Evolutionary conservation across 2,797 vertebrate species (phyloP).

Genomic region (Hydrocynus forskahlii): DNA sequence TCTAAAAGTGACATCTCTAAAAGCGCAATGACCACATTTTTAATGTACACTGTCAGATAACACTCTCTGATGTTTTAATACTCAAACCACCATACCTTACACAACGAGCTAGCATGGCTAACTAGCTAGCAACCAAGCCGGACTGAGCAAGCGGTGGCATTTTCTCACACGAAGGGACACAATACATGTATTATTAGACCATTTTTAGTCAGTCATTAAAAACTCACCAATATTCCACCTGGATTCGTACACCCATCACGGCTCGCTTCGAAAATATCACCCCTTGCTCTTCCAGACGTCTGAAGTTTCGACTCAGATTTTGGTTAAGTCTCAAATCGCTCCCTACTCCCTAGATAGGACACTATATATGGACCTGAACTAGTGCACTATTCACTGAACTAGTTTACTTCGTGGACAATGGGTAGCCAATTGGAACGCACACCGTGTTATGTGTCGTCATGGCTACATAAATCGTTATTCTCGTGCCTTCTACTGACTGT

Average conservation of each 20-base stretch:
- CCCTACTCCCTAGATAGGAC: neutral
- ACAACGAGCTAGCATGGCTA: neutral
- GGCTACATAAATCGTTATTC: neutral
- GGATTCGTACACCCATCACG: constrained; percentile 68
- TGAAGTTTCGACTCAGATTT: neutral
- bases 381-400: too few species aligned
- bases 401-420: neutral
- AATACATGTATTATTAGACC: too few species aligned
- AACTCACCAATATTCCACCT: constrained; percentile 80
- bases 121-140: neutral
- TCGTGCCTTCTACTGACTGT: constrained; percentile 25
- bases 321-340: neutral
- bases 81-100: too few species aligned
- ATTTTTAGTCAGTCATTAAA: neutral
- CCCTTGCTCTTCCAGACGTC: neutral
- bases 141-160: neutral
- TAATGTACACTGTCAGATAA: too few species aligned
- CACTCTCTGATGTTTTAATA: too few species aligned
- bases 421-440: neutral
- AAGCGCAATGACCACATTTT: too few species aligned
- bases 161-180: too few species aligned
- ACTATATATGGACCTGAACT: neutral
- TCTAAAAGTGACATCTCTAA: too few species aligned
- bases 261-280: neutral
- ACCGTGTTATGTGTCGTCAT: neutral